Base-by-base conservation (phyloP, 2,113 vertebrate species). In the Poeciliopsis turrubarensis region DNA sequence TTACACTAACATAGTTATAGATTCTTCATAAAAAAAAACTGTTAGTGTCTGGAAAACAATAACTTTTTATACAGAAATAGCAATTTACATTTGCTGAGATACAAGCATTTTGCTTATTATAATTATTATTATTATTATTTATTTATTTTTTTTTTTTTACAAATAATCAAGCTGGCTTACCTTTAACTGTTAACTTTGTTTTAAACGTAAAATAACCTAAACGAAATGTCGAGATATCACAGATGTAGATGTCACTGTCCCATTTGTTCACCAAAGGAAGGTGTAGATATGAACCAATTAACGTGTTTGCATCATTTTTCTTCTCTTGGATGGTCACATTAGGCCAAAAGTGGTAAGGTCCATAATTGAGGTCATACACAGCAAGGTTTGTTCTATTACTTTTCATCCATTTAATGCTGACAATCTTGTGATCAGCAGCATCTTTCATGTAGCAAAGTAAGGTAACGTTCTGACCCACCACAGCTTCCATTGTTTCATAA, bases 371-470 rank as follows among this genome's bases (percentile, higher is more conserved):
- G 66, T 25, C 65, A 68, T 79, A 79, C 32, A 93, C 2, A 14
- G 61, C 84, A 66, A 94, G 61, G 79, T 84, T 90, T 80, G 29
- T 62, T 1, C 0, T 12, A 73, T 2, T 15, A 0, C 25, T 3
- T 71, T 83, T 91, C 6, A 0, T n/a, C 94, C 93, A 95, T 78
- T 94, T 92, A 7, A 80, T 44, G 0, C 63, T 84, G 65, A 73
- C 26, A 14, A 93, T 30, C 1, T 1, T 30, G 14, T 63, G 1
- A 15, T 2, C 0, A 15, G 51, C 0, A 1, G 4, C 0, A 0
- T 6, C 13, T 41, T 44, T 25, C 6, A 90, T 0, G 27, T 6
- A 11, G 61, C 94, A 94, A 0, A 68, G 79, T 29, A 95, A 69
- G 12, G 62, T 77, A 44, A 91, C 9, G 44, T 85, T 78, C 66